Evolutionary conservation across 2,113 vertebrate species (phyloP), one percentile per base, ranked within the genome.

Genomic region (Stegastes partitus): DNA sequence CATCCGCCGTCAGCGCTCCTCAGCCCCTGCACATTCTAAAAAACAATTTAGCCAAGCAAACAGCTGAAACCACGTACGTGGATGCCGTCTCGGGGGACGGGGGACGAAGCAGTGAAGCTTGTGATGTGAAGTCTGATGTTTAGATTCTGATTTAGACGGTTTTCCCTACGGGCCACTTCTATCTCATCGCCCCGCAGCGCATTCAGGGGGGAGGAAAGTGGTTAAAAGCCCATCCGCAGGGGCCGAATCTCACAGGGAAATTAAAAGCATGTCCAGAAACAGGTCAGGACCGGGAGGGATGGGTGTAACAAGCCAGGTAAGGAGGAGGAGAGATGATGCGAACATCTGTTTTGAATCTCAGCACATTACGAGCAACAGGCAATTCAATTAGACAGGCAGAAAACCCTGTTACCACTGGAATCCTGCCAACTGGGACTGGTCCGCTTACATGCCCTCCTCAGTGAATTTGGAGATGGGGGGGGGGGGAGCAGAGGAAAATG

Each of bases 281-380:
- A 82, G 86, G 65, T 79, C 85, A 85, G 79, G 78, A 78, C 77
- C 73, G 39, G 78, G 28, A 76, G 71, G 57, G 71, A 25, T 11
- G 11, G 31, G 22, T 75, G 79, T 25, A 34, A 21, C 70, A 53
- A 58, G 73, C 61, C 54, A 82, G 83, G 77, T 76, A 74, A 79
- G 73, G 15, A n/a, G 44, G 44, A 64, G 42, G 65, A 70, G 34
- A 39, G 58, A 70, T 59, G 70, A 81, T 68, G 54, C 56, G 73
- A 77, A 86, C 92, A 93, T 93, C 91, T 92, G 92, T 70, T 94
- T 92, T 87, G 67, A 88, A 85, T 93, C 88, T 87, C 74, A 81
- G 89, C 90, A 90, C 79, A 71, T 88, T 90, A 89, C 28, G 1
- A 70, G 81, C 47, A 68, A 73, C 51, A 68, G 61, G 62, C 86